Percentiles rank a stretch among this genome's conserved stretches.
Conservation (phyloP, 1,140 invertebrate genomes). For the Drosophila arizonae region DNA sequence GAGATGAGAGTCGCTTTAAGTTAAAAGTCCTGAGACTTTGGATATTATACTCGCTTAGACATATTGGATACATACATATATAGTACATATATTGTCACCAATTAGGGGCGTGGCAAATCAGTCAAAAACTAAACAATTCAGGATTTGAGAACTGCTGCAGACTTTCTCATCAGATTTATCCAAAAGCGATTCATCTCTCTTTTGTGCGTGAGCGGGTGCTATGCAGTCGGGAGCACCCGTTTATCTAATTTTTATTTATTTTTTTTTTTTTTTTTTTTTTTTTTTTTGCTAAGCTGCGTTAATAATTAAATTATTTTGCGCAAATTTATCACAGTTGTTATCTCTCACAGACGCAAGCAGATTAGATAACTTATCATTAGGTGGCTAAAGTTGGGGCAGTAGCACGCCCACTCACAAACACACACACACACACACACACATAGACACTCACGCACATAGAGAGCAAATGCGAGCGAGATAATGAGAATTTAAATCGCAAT, state of each 20-base stretch:
- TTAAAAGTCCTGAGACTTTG: too few species aligned
- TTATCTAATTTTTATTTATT: neutral
- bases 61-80: too few species aligned
- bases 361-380: conserved; percentile 57
- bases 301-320: conserved; percentile 76
- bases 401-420: neutral
- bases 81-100: too few species aligned
- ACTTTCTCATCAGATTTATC: too few species aligned
- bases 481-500: conserved; percentile 79
- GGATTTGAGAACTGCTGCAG: too few species aligned
- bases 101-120: too few species aligned
- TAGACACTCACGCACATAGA: conserved; percentile 19
- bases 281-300: conserved; percentile 22
- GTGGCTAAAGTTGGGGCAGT: conserved; percentile 40
- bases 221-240: too few species aligned
- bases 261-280: neutral
- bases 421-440: conserved; percentile 9
- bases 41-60: too few species aligned
- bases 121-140: too few species aligned
- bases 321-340: conserved; percentile 67
- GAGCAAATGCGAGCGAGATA: conserved; percentile 36
- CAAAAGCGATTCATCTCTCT: too few species aligned
- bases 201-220: too few species aligned
- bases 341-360: conserved; percentile 36
- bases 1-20: too few species aligned